Conservation (phyloP, 2,797 vertebrate species). For the Labeo calbasu region DNA sequence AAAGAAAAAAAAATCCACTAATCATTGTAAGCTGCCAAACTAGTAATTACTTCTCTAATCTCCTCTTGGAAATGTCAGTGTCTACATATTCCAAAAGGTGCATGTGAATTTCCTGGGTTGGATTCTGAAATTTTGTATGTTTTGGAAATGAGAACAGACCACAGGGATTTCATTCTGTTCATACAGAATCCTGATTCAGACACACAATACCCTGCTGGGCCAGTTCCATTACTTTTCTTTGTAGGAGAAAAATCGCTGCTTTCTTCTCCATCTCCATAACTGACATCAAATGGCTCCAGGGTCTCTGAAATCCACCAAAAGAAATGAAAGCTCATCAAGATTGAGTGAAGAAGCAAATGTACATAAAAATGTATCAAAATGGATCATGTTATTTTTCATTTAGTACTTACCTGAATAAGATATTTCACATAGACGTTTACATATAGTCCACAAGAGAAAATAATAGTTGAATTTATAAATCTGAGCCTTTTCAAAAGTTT, state of each 20-base stretch:
- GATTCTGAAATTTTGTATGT: constrained; percentile 15
- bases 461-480: too few relatives aligned
- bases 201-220: neutral
- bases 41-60: neutral
- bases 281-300: constrained; percentile 21
- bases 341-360: constrained; percentile 8
- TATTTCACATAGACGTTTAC: too few relatives aligned
- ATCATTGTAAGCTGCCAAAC: neutral
- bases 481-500: too few relatives aligned
- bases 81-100: neutral
- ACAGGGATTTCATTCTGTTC: constrained; percentile 24
- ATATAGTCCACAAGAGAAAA: too few relatives aligned
- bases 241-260: constrained; percentile 28
- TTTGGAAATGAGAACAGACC: constrained; percentile 18
- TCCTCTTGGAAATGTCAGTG: neutral
- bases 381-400: too few relatives aligned
- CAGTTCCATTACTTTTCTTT: constrained; percentile 7
- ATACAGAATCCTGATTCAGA: constrained; percentile 20
- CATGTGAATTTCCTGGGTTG: neutral
- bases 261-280: constrained; percentile 24
- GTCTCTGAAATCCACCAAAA: constrained; percentile 16
- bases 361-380: neutral
- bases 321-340: constrained; percentile 33
- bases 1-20: too few relatives aligned
- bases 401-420: too few relatives aligned